Conservation (phyloP, 2,797 vertebrate genomes). For the Oryzias dopingdopingensis region DNA sequence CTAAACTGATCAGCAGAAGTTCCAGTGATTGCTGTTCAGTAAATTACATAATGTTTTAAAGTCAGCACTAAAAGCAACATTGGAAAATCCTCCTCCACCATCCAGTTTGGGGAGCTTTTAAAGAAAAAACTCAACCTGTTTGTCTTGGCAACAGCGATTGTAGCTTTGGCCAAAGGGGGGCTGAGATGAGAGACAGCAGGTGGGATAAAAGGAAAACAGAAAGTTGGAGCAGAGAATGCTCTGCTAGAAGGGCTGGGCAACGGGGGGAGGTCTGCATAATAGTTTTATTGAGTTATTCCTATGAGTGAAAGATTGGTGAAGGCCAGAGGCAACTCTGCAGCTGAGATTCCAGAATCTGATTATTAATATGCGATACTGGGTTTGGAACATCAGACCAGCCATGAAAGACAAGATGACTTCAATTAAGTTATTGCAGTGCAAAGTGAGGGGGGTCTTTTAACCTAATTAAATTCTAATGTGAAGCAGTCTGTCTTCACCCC, state of each 20-base stretch:
- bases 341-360: constrained; percentile 39
- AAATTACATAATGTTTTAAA: constrained; percentile 1
- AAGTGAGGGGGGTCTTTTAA: constrained; percentile 66
- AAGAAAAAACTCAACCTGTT: constrained; percentile 24
- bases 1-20: constrained; percentile 12
- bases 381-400: constrained; percentile 63
- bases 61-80: constrained; percentile 16
- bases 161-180: constrained; percentile 27
- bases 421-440: constrained; percentile 67
- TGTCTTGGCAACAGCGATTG: constrained; percentile 38
- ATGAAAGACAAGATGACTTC: constrained; percentile 74
- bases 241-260: constrained; percentile 12
- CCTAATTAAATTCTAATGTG: constrained; percentile 80
- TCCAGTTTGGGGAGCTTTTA: neutral
- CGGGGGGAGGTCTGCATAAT: constrained; percentile 55
- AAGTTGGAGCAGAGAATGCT: constrained; percentile 23
- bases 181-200: constrained; percentile 31
- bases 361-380: constrained; percentile 56
- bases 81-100: constrained; percentile 9
- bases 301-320: constrained; percentile 61
- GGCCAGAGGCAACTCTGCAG: constrained; percentile 56
- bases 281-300: constrained; percentile 78
- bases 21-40: constrained; percentile 13
- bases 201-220: constrained; percentile 57
- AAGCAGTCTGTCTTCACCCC: constrained; percentile 72